Evolutionary conservation across 2,888 invertebrate species (phyloP), one percentile per base, ranked within the genome.

Genomic region (Monochamus alternatus): DNA sequence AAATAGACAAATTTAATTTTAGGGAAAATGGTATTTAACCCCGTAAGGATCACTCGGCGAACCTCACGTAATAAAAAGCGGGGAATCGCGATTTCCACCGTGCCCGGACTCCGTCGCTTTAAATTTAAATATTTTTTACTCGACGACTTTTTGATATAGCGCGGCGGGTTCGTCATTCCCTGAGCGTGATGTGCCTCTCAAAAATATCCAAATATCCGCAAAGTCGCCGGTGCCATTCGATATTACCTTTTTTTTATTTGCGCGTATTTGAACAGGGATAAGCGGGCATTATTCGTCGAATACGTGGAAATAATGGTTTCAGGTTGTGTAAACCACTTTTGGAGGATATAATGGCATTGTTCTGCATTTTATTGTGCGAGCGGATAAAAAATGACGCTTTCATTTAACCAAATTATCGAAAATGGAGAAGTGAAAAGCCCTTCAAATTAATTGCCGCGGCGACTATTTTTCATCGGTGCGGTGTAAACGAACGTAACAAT

Each of bases 361-460:
- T 62, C 73, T 75, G 75, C 75, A 72, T 75, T 76, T 76, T 73
- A 76, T 76, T 66, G 76, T 52, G 60, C 12, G 47, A 47, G 68
- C 38, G 38, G 69, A 64, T 60, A 75, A 76, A 76, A 76, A 69
- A 69, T 69, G 60, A 66, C 64, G 58, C 63, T 44, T 47, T 69
- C 55, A 74, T 74, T 74, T 74, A 64, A 64, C 63, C 30, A 68
- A 66, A 60, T 60, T 73, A 73, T 58, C 44, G 65, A 65, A 66
- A 60, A 65, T 55, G 64, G 52, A 32, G 52, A 64, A 72, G 60
- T 73, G 69, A 69, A 69, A 59, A 30, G 69, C 69, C 31, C n/a
- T 60, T 14, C 30, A 60, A 69, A 69, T 69, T 69, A 69, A 69
- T 69, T 69, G 69, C 69, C 44, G 44, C 68, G 10, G 7, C 59